Conservation (phyloP, 2,888 invertebrate species). For the Drosophila bunnanda region DNA sequence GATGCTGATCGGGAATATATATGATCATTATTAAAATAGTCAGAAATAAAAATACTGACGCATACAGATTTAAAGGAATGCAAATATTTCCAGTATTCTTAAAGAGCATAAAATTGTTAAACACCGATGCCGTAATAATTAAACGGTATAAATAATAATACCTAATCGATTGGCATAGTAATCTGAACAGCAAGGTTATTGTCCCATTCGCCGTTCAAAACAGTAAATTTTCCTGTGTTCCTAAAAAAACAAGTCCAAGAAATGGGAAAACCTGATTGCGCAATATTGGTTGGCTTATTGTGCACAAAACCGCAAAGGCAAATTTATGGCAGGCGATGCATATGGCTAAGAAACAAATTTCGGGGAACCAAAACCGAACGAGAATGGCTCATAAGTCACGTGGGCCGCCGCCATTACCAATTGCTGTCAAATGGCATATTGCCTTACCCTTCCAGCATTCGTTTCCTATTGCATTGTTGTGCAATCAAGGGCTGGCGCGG, state of each 20-base stretch:
- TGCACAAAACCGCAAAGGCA: slow-evolving; percentile 31
- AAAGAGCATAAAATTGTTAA: too few relatives aligned
- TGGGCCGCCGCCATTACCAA: slow-evolving; percentile 51
- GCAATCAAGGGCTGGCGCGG: slow-evolving; percentile 52
- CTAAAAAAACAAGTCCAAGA: neutral
- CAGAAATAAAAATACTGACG: too few relatives aligned
- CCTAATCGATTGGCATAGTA: neutral
- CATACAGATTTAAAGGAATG: too few relatives aligned
- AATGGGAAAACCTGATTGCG: slow-evolving; percentile 12
- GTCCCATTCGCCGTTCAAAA: neutral
- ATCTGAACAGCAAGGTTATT: neutral
- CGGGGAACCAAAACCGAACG: slow-evolving; percentile 15
- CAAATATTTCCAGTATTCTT: too few relatives aligned
- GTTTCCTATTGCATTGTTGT: slow-evolving; percentile 64
- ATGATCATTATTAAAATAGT: too few relatives aligned
- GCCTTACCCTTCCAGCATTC: slow-evolving; percentile 51
- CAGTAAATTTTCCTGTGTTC: slow-evolving; percentile 28
- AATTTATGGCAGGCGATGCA: slow-evolving; percentile 45
- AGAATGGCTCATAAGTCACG: slow-evolving; percentile 38
- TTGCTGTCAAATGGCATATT: slow-evolving; percentile 71
- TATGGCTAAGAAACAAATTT: slow-evolving; percentile 33
- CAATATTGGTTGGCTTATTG: slow-evolving; percentile 51
- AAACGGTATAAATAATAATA: neutral
- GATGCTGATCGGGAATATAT: too few relatives aligned
- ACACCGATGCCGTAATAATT: too few relatives aligned